Percentiles rank a stretch among this genome's conserved stretches.
Evolutionary conservation across 2,888 invertebrate genomes (phyloP).

Genomic region (Hypena proboscidalis): DNA sequence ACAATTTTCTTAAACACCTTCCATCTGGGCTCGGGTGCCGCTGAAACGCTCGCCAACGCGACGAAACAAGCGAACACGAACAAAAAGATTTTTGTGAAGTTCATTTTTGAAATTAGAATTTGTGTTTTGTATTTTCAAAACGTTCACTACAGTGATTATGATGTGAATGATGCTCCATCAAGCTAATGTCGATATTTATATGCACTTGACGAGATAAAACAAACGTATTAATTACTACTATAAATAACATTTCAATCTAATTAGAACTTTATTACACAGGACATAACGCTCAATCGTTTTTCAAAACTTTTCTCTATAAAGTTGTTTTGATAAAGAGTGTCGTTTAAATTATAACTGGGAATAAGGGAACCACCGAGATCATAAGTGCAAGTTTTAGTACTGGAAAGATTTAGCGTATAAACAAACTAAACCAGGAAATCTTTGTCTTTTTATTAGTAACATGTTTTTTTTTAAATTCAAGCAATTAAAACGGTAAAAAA

Average conservation of each 20-base stretch:
- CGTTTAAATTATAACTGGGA: too few relatives aligned
- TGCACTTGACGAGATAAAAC: not conserved
- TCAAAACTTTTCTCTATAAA: too few relatives aligned
- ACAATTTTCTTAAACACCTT: conserved; percentile 57
- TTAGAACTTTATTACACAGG: not conserved
- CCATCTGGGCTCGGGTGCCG: conserved; percentile 54
- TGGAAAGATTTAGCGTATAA: too few relatives aligned
- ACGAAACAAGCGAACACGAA: conserved; percentile 41
- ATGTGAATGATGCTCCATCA: conserved; percentile 21
- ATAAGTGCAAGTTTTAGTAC: too few relatives aligned
- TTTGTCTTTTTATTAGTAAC: too few relatives aligned
- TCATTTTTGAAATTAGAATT: conserved; percentile 44
- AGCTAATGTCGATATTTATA: conserved; percentile 3
- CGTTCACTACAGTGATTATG: conserved; percentile 5
- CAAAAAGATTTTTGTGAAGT: conserved; percentile 45
- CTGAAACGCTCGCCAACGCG: conserved; percentile 41
- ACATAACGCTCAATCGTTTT: too few relatives aligned
- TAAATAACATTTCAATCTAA: not conserved
- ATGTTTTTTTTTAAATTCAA: too few relatives aligned
- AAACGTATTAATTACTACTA: not conserved
- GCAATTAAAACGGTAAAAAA: too few relatives aligned
- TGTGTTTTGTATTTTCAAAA: not conserved
- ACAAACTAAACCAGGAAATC: too few relatives aligned
- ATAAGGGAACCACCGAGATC: too few relatives aligned
- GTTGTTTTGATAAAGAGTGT: too few relatives aligned